Percentiles rank a stretch among this genome's conserved stretches.
phyloP scores from a whole-genome alignment of 2,113 vertebrate genomes.

The Ochotona curzoniae region DNA sequence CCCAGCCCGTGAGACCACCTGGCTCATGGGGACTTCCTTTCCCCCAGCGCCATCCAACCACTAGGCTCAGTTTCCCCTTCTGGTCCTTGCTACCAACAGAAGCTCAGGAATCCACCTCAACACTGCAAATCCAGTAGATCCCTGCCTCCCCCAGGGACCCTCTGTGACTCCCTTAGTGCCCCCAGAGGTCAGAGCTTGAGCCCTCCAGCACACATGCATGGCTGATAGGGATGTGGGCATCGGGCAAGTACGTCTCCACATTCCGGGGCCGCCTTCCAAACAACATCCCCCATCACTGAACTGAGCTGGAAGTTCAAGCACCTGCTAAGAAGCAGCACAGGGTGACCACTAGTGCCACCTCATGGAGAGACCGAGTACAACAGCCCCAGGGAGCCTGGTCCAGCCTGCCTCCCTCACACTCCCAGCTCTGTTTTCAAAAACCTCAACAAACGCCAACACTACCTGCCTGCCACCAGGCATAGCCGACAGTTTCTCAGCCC shows the following conservation, averaged over 20 bases:
- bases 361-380: slow-evolving; percentile 13
- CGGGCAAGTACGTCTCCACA: neutral
- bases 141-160: slow-evolving; percentile 4
- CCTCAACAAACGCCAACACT: neutral
- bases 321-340: neutral
- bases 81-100: neutral
- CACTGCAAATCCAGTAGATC: neutral
- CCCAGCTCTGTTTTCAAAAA: neutral
- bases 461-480: neutral
- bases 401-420: neutral
- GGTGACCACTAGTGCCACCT: neutral
- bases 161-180: neutral
- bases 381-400: neutral
- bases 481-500: neutral
- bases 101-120: neutral
- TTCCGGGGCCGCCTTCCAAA: neutral
- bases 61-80: neutral
- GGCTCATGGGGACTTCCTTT: neutral
- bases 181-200: neutral
- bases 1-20: neutral
- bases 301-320: no score
- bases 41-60: neutral
- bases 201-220: neutral
- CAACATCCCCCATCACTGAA: neutral
- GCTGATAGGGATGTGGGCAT: neutral